phyloP scores from a whole-genome alignment of 2,888 invertebrate species.

The Tuberolachnus salignus region DNA sequence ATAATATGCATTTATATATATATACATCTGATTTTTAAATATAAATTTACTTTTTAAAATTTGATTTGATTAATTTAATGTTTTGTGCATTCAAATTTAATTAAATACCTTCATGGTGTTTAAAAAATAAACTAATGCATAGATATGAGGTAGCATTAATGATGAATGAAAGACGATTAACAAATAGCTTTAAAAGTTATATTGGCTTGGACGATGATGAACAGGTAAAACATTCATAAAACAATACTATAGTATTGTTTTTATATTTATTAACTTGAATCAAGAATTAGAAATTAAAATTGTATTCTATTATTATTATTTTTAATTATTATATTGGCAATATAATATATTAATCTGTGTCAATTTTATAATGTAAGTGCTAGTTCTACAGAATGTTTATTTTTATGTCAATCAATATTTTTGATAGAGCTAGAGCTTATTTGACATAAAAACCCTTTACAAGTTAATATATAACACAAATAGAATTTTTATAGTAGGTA shows the following conservation, averaged over 20 bases:
- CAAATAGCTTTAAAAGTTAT: constrained; percentile 68
- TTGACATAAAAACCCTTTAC: no score
- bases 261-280: background rate
- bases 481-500: background rate
- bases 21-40: no score
- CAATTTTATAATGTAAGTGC: no score
- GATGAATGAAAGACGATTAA: constrained; percentile 54
- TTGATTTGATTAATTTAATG: background rate
- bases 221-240: constrained; percentile 56
- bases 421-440: no score
- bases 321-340: no score
- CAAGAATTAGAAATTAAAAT: no score
- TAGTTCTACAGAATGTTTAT: no score
- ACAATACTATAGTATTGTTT: background rate
- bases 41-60: no score
- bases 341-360: background rate
- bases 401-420: no score
- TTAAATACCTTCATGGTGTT: background rate
- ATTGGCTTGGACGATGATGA: constrained; percentile 62
- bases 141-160: constrained; percentile 50
- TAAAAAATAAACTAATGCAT: constrained; percentile 16
- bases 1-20: no score
- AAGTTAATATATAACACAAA: no score
- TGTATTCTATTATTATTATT: no score
- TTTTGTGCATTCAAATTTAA: background rate